These are phyloP conservation scores for Athene noctua DNA, from an alignment of 2,113 vertebrate species.

Conservation along the genomic window DNA sequence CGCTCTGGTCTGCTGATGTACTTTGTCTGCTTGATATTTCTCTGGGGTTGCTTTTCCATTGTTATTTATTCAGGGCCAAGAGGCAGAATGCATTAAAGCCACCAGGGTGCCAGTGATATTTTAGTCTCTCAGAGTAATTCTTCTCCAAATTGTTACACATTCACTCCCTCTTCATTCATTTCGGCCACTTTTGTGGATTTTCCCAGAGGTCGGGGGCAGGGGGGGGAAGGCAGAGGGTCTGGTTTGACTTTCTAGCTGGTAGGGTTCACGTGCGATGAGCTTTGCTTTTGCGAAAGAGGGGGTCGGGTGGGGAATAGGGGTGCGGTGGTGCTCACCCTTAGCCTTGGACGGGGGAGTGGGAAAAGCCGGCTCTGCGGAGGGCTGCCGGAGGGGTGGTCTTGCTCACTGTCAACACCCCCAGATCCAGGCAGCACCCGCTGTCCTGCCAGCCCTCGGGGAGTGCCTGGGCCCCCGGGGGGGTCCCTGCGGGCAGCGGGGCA, in stretches of 20 bases:
- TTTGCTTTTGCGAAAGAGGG: neutral
- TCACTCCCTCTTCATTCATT: neutral
- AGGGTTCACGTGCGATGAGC: neutral
- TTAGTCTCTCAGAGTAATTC: neutral
- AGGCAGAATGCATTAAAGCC: constrained; percentile 47
- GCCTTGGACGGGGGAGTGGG: neutral
- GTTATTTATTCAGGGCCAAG: constrained; percentile 38
- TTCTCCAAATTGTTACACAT: neutral
- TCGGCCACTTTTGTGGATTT: neutral
- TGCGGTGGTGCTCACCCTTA: fast-evolving
- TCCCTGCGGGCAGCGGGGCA: neutral
- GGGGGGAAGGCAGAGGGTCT: neutral
- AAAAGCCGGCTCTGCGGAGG: neutral
- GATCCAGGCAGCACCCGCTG: neutral
- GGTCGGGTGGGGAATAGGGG: too few relatives aligned
- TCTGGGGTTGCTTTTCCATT: constrained; percentile 38
- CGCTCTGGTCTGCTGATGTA: constrained; percentile 13
- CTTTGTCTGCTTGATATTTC: constrained; percentile 63
- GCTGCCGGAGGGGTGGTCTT: neutral
- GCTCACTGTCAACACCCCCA: neutral
- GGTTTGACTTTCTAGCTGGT: neutral
- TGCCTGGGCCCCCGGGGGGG: fast-evolving
- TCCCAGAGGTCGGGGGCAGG: neutral
- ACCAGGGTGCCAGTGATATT: neutral
- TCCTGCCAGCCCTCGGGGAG: neutral